These are phyloP conservation scores for Adoxophyes honmai DNA, from an alignment of 1,140 invertebrate genomes.

Conservation along the genomic window DNA sequence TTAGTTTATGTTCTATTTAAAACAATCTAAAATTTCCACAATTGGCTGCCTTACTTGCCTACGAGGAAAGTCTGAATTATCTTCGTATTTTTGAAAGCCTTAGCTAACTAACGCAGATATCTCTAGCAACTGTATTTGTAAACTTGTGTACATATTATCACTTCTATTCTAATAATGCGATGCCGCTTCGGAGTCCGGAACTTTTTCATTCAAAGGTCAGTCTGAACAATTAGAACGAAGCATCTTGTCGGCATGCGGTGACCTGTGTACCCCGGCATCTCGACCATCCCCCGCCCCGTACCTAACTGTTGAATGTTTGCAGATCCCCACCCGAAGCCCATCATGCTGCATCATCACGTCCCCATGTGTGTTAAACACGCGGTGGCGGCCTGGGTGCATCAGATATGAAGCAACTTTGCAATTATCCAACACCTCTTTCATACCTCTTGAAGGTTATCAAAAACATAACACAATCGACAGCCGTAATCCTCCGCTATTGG, in stretches of 20 bases:
- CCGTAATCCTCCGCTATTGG: no score
- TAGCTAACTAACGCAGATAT: background rate
- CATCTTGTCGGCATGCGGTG: constrained; percentile 68
- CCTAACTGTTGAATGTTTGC: constrained; percentile 13
- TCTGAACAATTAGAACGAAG: constrained; percentile 47
- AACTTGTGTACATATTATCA: constrained; percentile 36
- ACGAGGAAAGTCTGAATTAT: no score
- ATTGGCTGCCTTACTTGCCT: no score
- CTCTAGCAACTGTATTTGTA: constrained; percentile 16
- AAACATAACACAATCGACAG: no score
- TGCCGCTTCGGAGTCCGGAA: constrained; percentile 72
- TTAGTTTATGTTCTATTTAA: no score
- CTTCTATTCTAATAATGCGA: constrained; percentile 67
- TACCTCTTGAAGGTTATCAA: no score
- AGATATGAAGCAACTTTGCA: no score
- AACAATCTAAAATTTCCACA: no score
- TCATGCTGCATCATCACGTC: constrained; percentile 10
- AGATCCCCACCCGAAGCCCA: background rate
- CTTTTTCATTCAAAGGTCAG: constrained; percentile 70
- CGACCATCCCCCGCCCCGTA: constrained; percentile 12
- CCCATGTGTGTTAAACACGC: background rate
- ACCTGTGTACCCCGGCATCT: constrained; percentile 44
- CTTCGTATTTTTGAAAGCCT: background rate
- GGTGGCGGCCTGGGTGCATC: no score
- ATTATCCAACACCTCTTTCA: no score